Evolutionary conservation across 2,113 vertebrate species (phyloP).

Genomic region (Triplophysa dalaica): DNA sequence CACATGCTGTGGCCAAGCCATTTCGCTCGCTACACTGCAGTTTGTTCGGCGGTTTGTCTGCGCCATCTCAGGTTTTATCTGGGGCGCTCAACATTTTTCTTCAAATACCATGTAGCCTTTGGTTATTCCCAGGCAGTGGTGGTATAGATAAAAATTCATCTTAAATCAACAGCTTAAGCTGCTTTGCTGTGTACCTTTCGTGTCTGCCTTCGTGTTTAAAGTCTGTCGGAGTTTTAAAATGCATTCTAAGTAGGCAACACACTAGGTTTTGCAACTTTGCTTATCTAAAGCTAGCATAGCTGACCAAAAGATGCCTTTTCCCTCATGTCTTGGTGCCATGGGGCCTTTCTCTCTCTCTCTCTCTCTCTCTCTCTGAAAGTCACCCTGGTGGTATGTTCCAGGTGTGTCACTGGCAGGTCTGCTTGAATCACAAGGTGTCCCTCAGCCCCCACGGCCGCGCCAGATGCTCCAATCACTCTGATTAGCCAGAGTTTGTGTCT

Average conservation of each 20-base stretch:
- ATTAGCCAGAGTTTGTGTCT: conserved; percentile 57
- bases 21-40: neutral
- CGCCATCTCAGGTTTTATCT: neutral
- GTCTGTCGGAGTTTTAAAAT: no score
- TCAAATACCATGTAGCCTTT: neutral
- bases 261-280: neutral
- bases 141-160: no score
- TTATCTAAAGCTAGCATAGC: neutral
- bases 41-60: neutral
- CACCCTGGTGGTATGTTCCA: conserved; percentile 50
- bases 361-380: conserved; percentile 48
- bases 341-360: conserved; percentile 2
- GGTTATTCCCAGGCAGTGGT: neutral
- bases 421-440: conserved; percentile 54
- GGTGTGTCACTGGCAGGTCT: conserved; percentile 50
- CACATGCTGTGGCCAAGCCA: conserved; percentile 15
- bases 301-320: neutral
- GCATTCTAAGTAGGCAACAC: no score
- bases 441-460: conserved; percentile 49
- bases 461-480: conserved; percentile 63
- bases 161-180: no score
- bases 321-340: neutral
- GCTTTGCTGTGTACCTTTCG: neutral
- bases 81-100: neutral
- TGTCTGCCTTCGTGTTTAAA: neutral